These are phyloP conservation scores for Camelus dromedarius DNA, from an alignment of 2,113 vertebrate species.

Conservation along the genomic window DNA sequence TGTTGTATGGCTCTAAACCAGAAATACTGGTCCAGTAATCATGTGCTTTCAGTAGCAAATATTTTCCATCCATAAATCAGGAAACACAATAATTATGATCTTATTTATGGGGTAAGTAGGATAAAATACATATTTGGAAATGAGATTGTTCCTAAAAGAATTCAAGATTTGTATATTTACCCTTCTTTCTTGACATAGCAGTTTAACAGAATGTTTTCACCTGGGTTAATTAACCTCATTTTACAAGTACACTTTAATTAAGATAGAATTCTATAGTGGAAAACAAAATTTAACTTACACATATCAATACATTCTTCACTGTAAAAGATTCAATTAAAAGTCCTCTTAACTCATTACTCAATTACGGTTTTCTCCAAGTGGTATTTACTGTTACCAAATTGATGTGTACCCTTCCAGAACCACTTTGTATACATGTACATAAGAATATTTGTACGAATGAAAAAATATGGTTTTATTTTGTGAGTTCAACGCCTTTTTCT, in stretches of 20 bases:
- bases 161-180: not conserved
- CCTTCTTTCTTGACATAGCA: not conserved
- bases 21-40: not conserved
- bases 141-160: not conserved
- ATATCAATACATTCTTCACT: not conserved
- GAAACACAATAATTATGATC: not conserved
- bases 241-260: not conserved
- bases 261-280: not conserved
- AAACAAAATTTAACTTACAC: not conserved
- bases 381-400: not conserved
- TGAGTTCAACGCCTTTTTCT: not conserved
- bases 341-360: not conserved
- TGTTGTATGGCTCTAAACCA: not conserved
- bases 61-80: not conserved
- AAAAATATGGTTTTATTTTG: not conserved
- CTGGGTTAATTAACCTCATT: not conserved
- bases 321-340: not conserved
- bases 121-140: conserved; percentile 44
- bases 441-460: not conserved
- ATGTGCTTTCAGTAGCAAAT: not conserved
- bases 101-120: not conserved
- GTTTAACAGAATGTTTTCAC: conserved; percentile 11
- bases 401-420: not conserved
- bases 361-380: not conserved
- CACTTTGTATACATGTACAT: not conserved